Conservation (phyloP, 2,113 vertebrate genomes). For the Oxyura jamaicensis region DNA sequence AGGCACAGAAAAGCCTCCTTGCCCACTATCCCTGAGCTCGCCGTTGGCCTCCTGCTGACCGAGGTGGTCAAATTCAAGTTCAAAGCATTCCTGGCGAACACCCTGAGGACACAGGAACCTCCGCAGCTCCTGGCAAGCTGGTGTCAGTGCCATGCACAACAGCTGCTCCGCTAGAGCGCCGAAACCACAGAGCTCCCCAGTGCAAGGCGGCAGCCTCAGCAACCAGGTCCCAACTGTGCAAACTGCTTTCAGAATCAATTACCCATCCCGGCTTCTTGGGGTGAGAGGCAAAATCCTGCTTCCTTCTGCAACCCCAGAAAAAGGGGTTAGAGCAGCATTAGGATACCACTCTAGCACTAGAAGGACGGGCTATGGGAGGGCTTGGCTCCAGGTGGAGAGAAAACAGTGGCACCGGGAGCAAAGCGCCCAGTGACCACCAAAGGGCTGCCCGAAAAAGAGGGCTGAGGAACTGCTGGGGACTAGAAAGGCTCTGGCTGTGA, state of each 20-base stretch:
- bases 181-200: background rate
- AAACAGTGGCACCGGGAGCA: background rate
- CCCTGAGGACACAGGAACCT: background rate
- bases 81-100: conserved; percentile 31
- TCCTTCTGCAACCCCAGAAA: background rate
- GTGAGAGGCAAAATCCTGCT: background rate
- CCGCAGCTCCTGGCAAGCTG: background rate
- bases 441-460: background rate
- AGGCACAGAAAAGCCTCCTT: background rate
- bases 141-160: background rate
- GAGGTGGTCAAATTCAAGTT: background rate
- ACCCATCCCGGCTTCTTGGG: conserved; percentile 33
- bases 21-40: background rate
- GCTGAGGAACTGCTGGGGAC: background rate
- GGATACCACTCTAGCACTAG: background rate
- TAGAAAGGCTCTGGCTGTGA: background rate
- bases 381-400: background rate
- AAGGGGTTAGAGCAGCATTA: background rate
- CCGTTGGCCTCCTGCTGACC: background rate
- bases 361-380: background rate
- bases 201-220: background rate
- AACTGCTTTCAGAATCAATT: conserved; percentile 61
- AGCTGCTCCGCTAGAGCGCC: conserved; percentile 50
- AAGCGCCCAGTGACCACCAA: background rate
- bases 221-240: background rate